phyloP scores from a whole-genome alignment of 2,113 vertebrate genomes.

The Entelurus aequoreus region DNA sequence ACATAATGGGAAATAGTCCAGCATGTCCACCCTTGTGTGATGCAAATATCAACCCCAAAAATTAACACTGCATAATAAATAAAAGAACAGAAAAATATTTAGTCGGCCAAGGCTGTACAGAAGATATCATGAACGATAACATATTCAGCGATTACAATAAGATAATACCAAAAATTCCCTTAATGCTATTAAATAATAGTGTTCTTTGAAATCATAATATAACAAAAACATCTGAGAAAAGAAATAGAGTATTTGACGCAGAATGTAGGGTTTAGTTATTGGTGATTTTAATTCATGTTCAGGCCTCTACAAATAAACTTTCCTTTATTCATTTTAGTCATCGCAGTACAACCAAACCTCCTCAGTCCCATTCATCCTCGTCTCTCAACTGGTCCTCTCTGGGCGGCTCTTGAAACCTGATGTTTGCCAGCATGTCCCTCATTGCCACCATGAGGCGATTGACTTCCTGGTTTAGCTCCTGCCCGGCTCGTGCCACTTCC shows the following conservation, averaged over 20 bases:
- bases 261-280: neutral
- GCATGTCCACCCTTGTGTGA: neutral
- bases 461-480: slow-evolving; percentile 88
- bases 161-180: neutral
- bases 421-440: slow-evolving; percentile 96
- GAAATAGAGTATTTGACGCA: neutral
- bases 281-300: neutral
- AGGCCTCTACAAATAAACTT: neutral
- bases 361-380: slow-evolving; percentile 84
- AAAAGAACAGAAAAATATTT: neutral
- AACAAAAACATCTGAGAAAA: neutral
- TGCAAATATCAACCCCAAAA: neutral
- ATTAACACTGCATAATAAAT: neutral
- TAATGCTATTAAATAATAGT: too few species aligned
- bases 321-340: neutral
- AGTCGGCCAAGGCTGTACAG: too few species aligned
- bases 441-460: slow-evolving; percentile 94
- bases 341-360: neutral
- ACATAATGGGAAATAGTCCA: neutral
- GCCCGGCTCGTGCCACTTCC: slow-evolving; percentile 81
- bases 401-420: slow-evolving; percentile 86
- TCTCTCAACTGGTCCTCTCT: slow-evolving; percentile 76
- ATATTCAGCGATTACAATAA: neutral
- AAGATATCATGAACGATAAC: neutral
- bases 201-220: neutral